Conservation (phyloP, 2,888 invertebrate species). For the Lymantria dispar region DNA sequence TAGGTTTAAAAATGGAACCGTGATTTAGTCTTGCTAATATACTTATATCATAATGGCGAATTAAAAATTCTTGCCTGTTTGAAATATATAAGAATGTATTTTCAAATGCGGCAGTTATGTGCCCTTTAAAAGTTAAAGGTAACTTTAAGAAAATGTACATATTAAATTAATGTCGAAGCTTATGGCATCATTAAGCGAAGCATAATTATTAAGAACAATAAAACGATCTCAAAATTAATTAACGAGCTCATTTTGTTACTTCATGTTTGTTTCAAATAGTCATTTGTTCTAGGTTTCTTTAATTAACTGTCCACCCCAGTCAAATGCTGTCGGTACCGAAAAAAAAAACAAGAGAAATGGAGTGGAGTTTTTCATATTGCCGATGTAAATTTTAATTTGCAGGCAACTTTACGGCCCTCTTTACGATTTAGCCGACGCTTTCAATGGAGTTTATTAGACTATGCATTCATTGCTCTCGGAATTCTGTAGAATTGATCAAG, state of each 20-base stretch:
- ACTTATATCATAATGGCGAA: too few species aligned
- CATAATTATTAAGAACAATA: slow-evolving; percentile 11
- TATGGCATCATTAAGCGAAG: too few species aligned
- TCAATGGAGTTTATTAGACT: slow-evolving; percentile 72
- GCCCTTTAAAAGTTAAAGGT: neutral
- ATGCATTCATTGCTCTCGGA: slow-evolving; percentile 63
- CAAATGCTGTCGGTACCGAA: slow-evolving; percentile 60
- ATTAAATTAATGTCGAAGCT: neutral
- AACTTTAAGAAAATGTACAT: neutral
- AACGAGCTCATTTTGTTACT: slow-evolving; percentile 37
- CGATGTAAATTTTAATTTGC: slow-evolving; percentile 81
- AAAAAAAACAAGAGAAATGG: slow-evolving; percentile 66
- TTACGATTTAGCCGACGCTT: slow-evolving; percentile 77
- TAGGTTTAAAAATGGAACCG: too few species aligned
- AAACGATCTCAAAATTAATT: slow-evolving; percentile 33
- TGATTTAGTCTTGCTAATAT: too few species aligned
- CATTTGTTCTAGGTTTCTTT: slow-evolving; percentile 71
- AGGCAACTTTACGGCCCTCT: slow-evolving; percentile 76
- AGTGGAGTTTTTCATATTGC: slow-evolving; percentile 76
- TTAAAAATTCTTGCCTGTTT: too few species aligned
- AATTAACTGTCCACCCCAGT: slow-evolving; percentile 76
- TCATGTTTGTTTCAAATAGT: slow-evolving; percentile 54
- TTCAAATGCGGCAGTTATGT: too few species aligned
- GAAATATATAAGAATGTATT: too few species aligned
- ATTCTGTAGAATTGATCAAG: slow-evolving; percentile 49